Evolutionary conservation across 2,888 invertebrate genomes (phyloP), one percentile per base, ranked within the genome.

Genomic region (Drosophila kuntzei): DNA sequence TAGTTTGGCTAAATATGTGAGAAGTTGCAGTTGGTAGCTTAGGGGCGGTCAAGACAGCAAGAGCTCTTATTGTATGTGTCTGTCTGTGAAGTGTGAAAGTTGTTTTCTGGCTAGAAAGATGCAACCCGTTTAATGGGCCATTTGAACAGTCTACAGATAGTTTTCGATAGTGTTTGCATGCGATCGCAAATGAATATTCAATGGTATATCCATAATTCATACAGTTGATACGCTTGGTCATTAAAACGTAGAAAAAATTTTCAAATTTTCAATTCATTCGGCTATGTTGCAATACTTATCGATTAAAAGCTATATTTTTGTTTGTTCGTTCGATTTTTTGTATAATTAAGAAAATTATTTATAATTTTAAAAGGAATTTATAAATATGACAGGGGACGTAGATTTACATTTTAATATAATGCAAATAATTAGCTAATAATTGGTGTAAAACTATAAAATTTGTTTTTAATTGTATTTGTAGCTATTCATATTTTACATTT

Each of bases 1-100:
- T 87, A 85, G 83, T 85, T 76, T 64, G 70, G 82, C 70, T 84
- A 84, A 83, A 83, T 86, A 82, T 74, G 80, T 82, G 76, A 85
- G 85, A 81, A 76, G 85, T 65, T 59, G 63, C 71, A 69, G 36
- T 53, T 12, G 46, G 18, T 41, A 16, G 66, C 68, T 32, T 37
- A 57, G 46, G 50, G 70, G 41, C 46, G 22, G 34, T 62, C 55
- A 49, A 71, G 58, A 74, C 76, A 51, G 16, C 54, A 20, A 62
- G 43, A 76, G 55, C 71, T 75, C 58, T 75, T 49, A 9, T 46
- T 57, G 20, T 36, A 20, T 34, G 37, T 61, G 12, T 66, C 37
- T 62, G 61, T 63, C 43, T 62, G 44, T 53, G 27, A 70, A 72
- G 83, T 82, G 82, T 85, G 83, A 83, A 87, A 78, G 85, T 78